Conservation (phyloP, 2,113 vertebrate species). For the Lipotes vexillifer region DNA sequence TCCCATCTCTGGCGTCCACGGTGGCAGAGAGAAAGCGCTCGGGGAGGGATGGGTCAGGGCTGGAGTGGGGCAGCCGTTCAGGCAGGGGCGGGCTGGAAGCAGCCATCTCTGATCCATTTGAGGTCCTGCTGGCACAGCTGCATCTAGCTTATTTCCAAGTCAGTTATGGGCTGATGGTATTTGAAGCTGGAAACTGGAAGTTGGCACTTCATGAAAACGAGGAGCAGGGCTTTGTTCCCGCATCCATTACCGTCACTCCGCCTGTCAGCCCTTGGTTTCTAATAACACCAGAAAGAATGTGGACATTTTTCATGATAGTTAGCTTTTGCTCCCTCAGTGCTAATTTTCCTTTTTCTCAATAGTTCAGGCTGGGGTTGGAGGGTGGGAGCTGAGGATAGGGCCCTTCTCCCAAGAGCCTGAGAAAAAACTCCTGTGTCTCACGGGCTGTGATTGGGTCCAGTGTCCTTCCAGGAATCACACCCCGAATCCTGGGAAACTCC, state of each 20-base stretch:
- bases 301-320: not conserved
- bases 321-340: not conserved
- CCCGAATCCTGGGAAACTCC: not conserved
- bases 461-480: not conserved
- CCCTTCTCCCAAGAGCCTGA: not conserved
- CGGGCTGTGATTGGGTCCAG: not conserved
- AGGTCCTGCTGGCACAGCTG: not conserved
- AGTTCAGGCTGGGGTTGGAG: not conserved
- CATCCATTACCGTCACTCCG: not conserved
- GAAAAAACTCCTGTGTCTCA: not conserved
- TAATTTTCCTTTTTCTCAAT: not conserved
- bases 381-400: not conserved
- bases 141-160: not conserved
- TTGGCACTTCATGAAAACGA: not conserved
- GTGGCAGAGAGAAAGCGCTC: not conserved
- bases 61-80: rapidly evolving
- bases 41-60: not conserved
- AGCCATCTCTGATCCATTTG: not conserved
- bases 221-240: not conserved
- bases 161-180: not conserved
- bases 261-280: not conserved
- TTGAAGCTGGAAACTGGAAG: not conserved
- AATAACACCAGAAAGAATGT: not conserved
- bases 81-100: not conserved
- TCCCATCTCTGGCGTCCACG: not conserved